Evolutionary conservation across 2,797 vertebrate genomes (phyloP), one percentile per base, ranked within the genome.

Genomic region (Margarornis squamiger): DNA sequence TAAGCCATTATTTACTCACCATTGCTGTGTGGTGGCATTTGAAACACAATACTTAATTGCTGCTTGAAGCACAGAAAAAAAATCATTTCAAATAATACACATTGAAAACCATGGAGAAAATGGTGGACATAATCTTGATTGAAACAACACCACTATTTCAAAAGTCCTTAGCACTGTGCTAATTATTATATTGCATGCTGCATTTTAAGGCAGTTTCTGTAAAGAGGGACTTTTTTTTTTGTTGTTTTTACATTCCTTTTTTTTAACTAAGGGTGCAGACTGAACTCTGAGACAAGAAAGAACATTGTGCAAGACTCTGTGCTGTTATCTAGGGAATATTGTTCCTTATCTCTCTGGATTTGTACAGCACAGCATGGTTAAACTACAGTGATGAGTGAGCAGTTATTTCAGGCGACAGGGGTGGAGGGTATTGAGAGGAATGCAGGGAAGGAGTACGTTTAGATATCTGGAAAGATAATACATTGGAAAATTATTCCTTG

Each of bases 251-350:
- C 46, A 20, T 90, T 85, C 10, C 7, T 83, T 90, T 81, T 58
- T 62, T 59, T 88, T 2, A 39, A 68, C 68, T 82, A 84, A 94
- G 86, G 80, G 80, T 87, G 86, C 90, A 95, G 86, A 67, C 86
- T 97, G 96, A 96, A 96, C 94, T 96, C 94, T 95, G 94, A 95
- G 88, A 90, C 92, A 88, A 82, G 90, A 81, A 95, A 32, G 92
- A 92, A 95, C 92, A 86, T 97, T 94, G 93, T 92, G 93, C 95
- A 93, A 95, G 82, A 84, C 55, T 83, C 39, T 49, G 26, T 41
- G 67, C 67, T 96, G 74, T 92, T 96, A 97, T 97, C 96, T 94
- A 63, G 52, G 86, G 67, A 95, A 95, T 88, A 97, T 75, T 90
- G 73, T 94, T 95, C 81, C 88, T 95, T 97, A 97, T 97, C 96